Conservation (phyloP, 2,797 vertebrate species). For the Sebastes trivittatus region DNA sequence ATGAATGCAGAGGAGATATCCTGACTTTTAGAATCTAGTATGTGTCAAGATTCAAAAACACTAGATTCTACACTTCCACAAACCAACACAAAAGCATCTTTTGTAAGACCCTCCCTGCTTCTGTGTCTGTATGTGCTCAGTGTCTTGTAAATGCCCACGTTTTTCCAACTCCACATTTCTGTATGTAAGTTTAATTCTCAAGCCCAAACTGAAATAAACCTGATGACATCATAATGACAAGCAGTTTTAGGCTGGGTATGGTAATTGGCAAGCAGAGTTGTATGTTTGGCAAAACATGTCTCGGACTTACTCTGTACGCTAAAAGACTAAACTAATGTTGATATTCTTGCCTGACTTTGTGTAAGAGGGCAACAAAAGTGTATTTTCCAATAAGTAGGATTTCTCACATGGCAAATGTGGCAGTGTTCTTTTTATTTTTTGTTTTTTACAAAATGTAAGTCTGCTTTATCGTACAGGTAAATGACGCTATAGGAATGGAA, state of each 20-base stretch:
- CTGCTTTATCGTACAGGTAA: constrained; percentile 81
- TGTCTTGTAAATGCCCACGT: background rate
- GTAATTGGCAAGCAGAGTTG: background rate
- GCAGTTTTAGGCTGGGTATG: background rate
- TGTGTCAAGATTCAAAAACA: no score
- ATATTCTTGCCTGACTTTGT: background rate
- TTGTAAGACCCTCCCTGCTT: no score
- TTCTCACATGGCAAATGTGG: background rate
- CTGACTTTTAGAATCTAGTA: no score
- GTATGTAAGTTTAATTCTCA: background rate
- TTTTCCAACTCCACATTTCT: background rate
- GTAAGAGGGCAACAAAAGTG: background rate
- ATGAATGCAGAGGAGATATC: no score
- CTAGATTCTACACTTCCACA: background rate
- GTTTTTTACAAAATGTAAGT: background rate
- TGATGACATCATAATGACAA: background rate
- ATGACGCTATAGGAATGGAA: constrained; percentile 94
- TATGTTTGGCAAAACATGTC: background rate
- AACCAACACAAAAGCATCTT: background rate
- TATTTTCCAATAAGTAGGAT: background rate
- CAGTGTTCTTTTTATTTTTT: background rate
- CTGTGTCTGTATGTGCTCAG: no score
- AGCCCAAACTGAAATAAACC: no score
- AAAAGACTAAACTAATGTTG: background rate
- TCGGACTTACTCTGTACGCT: background rate